Evolutionary conservation across 2,797 vertebrate species (phyloP), one percentile per base, ranked within the genome.

Genomic region (Muscicapa striata): DNA sequence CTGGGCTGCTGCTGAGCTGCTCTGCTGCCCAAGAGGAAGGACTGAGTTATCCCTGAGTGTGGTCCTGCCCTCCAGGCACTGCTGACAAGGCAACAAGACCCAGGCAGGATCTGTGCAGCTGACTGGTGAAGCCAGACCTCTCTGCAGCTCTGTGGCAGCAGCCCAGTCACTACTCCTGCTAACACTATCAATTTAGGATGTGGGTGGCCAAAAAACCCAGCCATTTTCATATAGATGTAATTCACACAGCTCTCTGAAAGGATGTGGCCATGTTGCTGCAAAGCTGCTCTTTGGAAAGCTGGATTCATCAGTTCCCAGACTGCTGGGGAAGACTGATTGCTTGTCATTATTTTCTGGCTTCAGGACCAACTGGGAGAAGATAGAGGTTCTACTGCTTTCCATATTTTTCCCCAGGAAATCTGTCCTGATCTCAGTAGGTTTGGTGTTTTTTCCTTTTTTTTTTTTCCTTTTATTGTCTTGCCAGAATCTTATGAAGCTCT

Each of bases 331-430:
- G 84, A 94, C 61, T 81, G 79, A 97, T 91, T 70, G 69, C 62
- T 89, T 91, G 93, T 93, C 92, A 85, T 89, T 94, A 89, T 78
- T 93, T 95, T 75, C 76, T 95, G 93, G 84, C 93, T 95, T 84
- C 61, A 29, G 10, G 30, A 91, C 49, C 73, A 77, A 58, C 30
- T 72, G n/a, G n/a, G 51, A 93, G 46, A 91, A 85, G 51, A 83
- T 5, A 48, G 34, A 87, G 52, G 43, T 75, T 81, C 78, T 80
- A 36, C 46, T 21, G 36, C 63, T 81, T 95, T 92, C 89, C 91
- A 89, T 69, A 87, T 73, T 87, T 95, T 84, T 29, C 69, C 76
- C 32, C 57, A 86, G 87, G 86, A 96, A 94, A 82, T 82, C 24
- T 89, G 59, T 74, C 63, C 67, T 89, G 34, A 67, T 86, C 83